A percentile compares a stretch with the other conserved stretches of the same genome.
phyloP scores from a whole-genome alignment of 2,797 vertebrate species.

The Setipinna tenuifilis region DNA sequence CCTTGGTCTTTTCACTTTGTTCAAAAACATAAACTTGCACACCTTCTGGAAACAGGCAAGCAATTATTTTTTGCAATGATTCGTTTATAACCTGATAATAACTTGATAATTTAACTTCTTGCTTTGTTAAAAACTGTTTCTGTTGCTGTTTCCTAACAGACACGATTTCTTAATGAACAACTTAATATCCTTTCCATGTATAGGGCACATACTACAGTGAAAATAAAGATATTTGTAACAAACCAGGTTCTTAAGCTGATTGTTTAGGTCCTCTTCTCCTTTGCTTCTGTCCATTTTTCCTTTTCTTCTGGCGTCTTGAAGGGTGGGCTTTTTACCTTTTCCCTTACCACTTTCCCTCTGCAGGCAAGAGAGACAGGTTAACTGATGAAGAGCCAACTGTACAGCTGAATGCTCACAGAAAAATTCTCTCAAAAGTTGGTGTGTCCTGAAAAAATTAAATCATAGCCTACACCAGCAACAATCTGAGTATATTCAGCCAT shows the following conservation, averaged over 20 bases:
- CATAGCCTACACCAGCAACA: background rate
- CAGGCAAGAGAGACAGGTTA: background rate
- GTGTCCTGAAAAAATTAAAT: background rate
- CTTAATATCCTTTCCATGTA: background rate
- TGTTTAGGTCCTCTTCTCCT: constrained; percentile 57
- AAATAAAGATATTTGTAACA: background rate
- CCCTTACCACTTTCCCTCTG: constrained; percentile 52
- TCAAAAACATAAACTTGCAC: background rate
- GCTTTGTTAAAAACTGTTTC: background rate
- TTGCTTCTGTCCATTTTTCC: constrained; percentile 58
- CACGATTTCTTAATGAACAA: background rate
- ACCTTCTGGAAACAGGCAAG: no score
- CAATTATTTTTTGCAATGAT: no score
- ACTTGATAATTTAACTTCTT: background rate
- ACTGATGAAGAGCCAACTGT: background rate
- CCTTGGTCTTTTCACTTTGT: no score
- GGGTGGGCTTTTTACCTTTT: constrained; percentile 40
- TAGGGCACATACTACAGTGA: background rate
- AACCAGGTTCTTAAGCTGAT: constrained; percentile 59
- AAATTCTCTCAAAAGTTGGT: background rate
- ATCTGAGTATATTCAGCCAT: background rate
- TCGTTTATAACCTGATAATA: no score
- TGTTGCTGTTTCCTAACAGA: background rate
- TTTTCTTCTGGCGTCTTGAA: constrained; percentile 57
- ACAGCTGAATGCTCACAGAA: background rate